These are phyloP conservation scores for Brachyalestes nurse DNA, from an alignment of 2,797 vertebrate species.

Conservation along the genomic window DNA sequence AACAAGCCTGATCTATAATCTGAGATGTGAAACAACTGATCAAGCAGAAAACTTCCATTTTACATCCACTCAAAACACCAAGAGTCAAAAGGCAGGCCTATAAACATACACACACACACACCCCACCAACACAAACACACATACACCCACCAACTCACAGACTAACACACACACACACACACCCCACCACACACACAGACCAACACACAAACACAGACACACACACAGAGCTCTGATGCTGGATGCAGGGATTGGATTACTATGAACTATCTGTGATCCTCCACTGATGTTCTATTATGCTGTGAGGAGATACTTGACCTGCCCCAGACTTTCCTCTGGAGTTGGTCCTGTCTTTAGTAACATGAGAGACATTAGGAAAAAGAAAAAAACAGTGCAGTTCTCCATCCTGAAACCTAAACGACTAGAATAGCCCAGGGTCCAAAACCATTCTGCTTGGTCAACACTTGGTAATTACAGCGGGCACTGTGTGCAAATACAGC, in stretches of 20 bases:
- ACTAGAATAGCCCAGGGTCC: conserved; percentile 34
- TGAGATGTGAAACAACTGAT: background rate
- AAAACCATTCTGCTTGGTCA: conserved; percentile 64
- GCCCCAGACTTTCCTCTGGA: background rate
- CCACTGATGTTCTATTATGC: background rate
- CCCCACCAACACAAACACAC: too few species aligned
- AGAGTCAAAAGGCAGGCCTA: background rate
- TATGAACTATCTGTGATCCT: background rate
- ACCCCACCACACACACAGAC: too few species aligned
- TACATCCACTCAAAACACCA: too few species aligned
- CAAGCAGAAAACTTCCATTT: too few species aligned
- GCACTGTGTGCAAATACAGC: conserved; percentile 40
- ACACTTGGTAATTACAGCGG: conserved; percentile 55
- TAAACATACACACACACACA: background rate
- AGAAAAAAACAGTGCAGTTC: too few species aligned
- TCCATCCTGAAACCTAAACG: too few species aligned
- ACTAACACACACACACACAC: too few species aligned
- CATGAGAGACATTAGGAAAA: background rate
- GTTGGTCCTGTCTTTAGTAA: background rate
- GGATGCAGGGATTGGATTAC: background rate
- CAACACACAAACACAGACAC: background rate
- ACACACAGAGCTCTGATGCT: background rate
- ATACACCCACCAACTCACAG: too few species aligned
- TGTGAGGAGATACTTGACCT: background rate
- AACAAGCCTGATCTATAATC: background rate